phyloP scores from a whole-genome alignment of 2,888 invertebrate genomes.

The Gortyna flavago region DNA sequence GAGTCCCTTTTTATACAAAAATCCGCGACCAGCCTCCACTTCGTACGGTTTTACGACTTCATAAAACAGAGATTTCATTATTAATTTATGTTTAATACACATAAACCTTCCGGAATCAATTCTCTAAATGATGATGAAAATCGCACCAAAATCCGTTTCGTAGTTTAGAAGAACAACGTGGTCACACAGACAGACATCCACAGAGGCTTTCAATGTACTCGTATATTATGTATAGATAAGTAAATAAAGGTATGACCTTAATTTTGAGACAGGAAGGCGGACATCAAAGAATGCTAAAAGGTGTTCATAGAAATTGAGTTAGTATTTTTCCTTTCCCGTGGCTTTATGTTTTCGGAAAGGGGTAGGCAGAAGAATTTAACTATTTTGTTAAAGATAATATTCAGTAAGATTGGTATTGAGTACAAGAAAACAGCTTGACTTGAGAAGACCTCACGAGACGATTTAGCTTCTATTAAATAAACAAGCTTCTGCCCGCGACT shows the following conservation, averaged over 20 bases:
- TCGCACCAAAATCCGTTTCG: neutral
- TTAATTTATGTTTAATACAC: neutral
- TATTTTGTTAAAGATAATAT: neutral
- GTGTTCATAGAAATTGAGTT: conserved; percentile 35
- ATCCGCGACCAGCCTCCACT: neutral
- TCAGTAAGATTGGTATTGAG: conserved; percentile 1
- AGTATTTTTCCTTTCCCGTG: neutral
- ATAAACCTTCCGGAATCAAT: neutral
- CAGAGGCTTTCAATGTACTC: neutral
- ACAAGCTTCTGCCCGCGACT: no score
- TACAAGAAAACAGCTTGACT: neutral
- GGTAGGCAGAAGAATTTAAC: neutral
- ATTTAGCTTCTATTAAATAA: neutral
- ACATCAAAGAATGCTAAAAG: conserved; percentile 32
- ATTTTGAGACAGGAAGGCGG: neutral
- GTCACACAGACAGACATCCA: neutral
- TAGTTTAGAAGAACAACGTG: neutral
- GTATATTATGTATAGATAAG: neutral
- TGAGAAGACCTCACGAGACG: neutral
- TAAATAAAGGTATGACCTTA: conserved; percentile 9
- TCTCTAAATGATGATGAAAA: neutral
- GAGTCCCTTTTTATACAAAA: neutral
- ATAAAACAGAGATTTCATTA: neutral
- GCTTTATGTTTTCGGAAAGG: neutral
- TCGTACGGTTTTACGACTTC: neutral